Evolutionary conservation across 2,113 vertebrate species (phyloP).

Genomic region (Turdus rufiventris): DNA sequence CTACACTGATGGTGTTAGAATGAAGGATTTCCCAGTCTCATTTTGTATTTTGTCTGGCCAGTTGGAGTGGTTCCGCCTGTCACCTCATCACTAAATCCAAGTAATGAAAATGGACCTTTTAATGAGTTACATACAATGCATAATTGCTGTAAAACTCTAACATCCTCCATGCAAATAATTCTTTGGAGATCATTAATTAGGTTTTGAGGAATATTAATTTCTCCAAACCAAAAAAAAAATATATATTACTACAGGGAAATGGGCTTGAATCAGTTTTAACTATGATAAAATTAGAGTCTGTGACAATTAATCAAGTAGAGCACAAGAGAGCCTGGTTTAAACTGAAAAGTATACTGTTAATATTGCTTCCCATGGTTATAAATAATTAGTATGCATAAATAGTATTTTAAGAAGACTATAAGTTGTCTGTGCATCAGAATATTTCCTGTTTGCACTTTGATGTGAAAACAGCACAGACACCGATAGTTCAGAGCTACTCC

Average conservation of each 20-base stretch:
- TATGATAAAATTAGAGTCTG: slow-evolving; percentile 62
- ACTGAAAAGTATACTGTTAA: slow-evolving; percentile 44
- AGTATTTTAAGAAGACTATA: slow-evolving; percentile 32
- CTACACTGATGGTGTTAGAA: not conserved
- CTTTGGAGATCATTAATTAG: slow-evolving; percentile 70
- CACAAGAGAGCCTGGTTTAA: slow-evolving; percentile 39
- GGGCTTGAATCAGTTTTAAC: slow-evolving; percentile 65
- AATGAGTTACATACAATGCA: slow-evolving; percentile 57
- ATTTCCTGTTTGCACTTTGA: not conserved
- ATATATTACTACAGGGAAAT: slow-evolving; percentile 64
- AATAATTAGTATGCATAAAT: slow-evolving; percentile 45
- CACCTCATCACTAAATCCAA: slow-evolving; percentile 37
- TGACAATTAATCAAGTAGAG: slow-evolving; percentile 63
- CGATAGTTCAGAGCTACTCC: not conserved
- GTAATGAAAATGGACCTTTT: slow-evolving; percentile 68
- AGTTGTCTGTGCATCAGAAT: not conserved
- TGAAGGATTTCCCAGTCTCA: not conserved
- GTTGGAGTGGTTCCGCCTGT: slow-evolving; percentile 54
- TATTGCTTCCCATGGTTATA: slow-evolving; percentile 12
- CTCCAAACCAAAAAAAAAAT: slow-evolving; percentile 22
- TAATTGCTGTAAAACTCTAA: slow-evolving; percentile 57
- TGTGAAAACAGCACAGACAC: not conserved
- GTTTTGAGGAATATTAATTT: slow-evolving; percentile 72
- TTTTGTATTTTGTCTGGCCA: slow-evolving; percentile 14
- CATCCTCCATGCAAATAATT: slow-evolving; percentile 63